phyloP scores from a whole-genome alignment of 2,113 vertebrate genomes.

The Peromyscus leucopus region DNA sequence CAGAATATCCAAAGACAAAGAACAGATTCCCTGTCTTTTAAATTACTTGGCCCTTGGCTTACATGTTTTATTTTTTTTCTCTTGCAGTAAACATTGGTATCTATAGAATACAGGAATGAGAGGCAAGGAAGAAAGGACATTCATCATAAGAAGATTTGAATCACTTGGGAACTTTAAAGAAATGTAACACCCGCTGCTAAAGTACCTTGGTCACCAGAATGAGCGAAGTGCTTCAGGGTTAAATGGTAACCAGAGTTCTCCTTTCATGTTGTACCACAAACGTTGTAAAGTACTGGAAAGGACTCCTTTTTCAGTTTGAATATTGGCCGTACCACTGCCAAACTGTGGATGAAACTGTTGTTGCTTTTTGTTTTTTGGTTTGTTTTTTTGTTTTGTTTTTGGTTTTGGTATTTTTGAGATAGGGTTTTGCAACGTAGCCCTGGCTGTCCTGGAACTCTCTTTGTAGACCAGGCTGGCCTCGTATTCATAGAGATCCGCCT shows the following conservation, averaged over 20 bases:
- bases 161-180: conserved; percentile 34
- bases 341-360: conserved; percentile 23
- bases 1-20: conserved; percentile 38
- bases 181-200: conserved; percentile 71
- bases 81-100: conserved; percentile 80
- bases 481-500: neutral
- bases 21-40: conserved; percentile 36
- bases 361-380: neutral
- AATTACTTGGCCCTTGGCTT: conserved; percentile 13
- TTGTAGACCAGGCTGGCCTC: neutral
- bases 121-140: conserved; percentile 51
- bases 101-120: conserved; percentile 77
- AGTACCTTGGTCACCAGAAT: conserved; percentile 13
- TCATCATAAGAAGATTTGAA: conserved; percentile 64
- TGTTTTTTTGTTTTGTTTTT: neutral
- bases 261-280: neutral
- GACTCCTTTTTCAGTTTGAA: conserved; percentile 37
- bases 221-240: conserved; percentile 74
- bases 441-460: neutral
- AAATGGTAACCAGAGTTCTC: conserved; percentile 75
- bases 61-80: conserved; percentile 66
- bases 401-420: neutral
- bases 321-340: conserved; percentile 29
- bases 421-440: neutral
- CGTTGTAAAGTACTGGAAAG: neutral